Evolutionary conservation across 2,888 invertebrate species (phyloP).

Genomic region (Pimpla rufipes): DNA sequence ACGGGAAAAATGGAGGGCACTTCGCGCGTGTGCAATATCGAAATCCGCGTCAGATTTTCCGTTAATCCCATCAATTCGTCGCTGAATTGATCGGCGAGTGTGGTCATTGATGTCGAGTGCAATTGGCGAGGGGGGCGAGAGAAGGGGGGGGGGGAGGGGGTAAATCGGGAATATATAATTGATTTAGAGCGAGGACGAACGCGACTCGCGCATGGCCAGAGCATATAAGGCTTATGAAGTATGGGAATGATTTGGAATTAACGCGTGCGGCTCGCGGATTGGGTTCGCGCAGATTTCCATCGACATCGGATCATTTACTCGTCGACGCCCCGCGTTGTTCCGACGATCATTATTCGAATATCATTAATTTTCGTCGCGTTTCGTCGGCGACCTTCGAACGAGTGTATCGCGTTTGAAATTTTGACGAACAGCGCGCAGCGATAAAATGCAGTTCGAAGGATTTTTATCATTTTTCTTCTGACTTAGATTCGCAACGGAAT

Average conservation of each 20-base stretch:
- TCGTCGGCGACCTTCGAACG: background rate
- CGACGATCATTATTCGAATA: background rate
- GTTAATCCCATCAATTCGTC: constrained; percentile 41
- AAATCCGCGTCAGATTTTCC: constrained; percentile 18
- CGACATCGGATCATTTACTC: background rate
- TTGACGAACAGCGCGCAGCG: no score
- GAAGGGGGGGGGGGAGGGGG: background rate
- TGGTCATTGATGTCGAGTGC: constrained; percentile 32
- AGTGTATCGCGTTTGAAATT: background rate
- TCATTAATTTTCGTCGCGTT: background rate
- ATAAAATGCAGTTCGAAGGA: background rate
- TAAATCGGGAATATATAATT: constrained; percentile 8
- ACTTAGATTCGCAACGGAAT: background rate
- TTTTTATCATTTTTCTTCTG: background rate
- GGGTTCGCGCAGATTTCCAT: background rate
- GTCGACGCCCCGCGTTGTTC: background rate
- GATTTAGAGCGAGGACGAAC: background rate
- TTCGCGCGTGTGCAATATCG: background rate
- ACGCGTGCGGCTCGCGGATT: background rate
- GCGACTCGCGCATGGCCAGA: background rate
- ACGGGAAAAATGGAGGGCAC: background rate
- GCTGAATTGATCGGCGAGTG: background rate
- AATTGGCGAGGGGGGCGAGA: background rate
- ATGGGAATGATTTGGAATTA: constrained; percentile 1
- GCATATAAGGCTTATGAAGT: background rate